Conservation (phyloP, 2,888 invertebrate genomes). For the Stratiomys singularior region DNA sequence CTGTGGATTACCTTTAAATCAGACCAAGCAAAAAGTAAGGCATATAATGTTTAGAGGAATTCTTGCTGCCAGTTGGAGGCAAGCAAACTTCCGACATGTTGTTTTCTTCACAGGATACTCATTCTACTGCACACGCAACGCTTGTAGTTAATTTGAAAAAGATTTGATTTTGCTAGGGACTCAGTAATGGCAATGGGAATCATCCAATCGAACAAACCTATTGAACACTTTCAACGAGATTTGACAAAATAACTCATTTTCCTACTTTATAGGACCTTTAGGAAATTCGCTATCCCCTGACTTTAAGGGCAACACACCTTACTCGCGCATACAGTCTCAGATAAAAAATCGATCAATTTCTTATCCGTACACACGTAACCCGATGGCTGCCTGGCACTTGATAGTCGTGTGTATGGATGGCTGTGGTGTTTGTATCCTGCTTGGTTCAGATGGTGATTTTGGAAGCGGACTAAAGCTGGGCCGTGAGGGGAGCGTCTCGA, state of each 20-base stretch:
- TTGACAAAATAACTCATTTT: neutral
- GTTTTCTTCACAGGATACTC: neutral
- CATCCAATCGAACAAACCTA: neutral
- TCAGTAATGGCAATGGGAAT: neutral
- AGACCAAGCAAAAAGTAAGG: constrained; percentile 28
- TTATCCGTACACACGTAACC: constrained; percentile 51
- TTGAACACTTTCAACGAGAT: neutral
- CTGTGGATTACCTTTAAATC: constrained; percentile 35
- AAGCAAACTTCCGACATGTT: constrained; percentile 23
- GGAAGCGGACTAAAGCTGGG: neutral
- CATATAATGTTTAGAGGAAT: neutral
- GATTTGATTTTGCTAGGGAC: neutral
- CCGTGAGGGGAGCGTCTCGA: neutral
- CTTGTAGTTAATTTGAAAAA: too few species aligned
- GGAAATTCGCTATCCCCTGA: constrained; percentile 31
- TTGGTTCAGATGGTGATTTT: constrained; percentile 22
- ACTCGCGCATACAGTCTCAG: constrained; percentile 61
- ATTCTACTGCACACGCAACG: too few species aligned
- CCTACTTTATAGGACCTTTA: constrained; percentile 2
- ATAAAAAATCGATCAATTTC: constrained; percentile 56
- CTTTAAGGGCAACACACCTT: constrained; percentile 64
- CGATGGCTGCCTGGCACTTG: constrained; percentile 34
- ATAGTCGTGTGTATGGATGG: constrained; percentile 9
- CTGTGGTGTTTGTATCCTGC: constrained; percentile 20
- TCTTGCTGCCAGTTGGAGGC: neutral